Percentiles rank a stretch among this genome's conserved stretches.
phyloP scores from a whole-genome alignment of 2,797 vertebrate genomes.

The Hyperoplus lanceolatus region DNA sequence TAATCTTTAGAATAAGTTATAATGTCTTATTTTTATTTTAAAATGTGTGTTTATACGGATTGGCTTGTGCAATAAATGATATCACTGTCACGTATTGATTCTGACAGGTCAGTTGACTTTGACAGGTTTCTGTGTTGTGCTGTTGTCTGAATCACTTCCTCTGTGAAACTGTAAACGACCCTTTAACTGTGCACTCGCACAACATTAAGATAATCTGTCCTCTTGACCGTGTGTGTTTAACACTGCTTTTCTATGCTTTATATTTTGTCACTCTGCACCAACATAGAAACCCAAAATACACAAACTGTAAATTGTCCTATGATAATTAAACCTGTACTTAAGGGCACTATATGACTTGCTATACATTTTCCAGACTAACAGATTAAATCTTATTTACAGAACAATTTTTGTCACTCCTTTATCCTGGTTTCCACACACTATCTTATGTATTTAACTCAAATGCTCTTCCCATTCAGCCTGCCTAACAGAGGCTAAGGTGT shows the following conservation, averaged over 20 bases:
- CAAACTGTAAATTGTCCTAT: conserved; percentile 95
- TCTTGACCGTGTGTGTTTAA: conserved; percentile 89
- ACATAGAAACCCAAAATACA: conserved; percentile 78
- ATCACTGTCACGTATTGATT: conserved; percentile 70
- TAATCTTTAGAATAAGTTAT: conserved; percentile 69
- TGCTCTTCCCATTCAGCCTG: neutral
- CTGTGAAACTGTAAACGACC: conserved; percentile 76
- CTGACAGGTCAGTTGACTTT: conserved; percentile 81
- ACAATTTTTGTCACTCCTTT: conserved; percentile 63
- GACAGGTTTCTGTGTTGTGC: conserved; percentile 70
- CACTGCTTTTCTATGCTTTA: conserved; percentile 91
- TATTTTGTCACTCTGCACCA: conserved; percentile 85
- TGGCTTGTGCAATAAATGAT: conserved; percentile 94
- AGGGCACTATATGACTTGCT: conserved; percentile 88
- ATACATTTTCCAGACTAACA: conserved; percentile 87
- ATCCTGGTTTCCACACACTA: conserved; percentile 11
- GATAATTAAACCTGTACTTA: conserved; percentile 87
- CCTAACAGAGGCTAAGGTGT: neutral
- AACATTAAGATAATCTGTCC: conserved; percentile 83
- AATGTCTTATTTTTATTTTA: conserved; percentile 60
- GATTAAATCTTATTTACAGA: conserved; percentile 97
- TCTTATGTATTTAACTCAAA: neutral
- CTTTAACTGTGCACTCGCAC: conserved; percentile 82
- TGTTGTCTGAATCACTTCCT: conserved; percentile 83
- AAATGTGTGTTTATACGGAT: conserved; percentile 76